A percentile compares a stretch with the other conserved stretches of the same genome.
Conservation (phyloP, 64 coral and sea anemone genomes). For the Cladopsammia gracilis region DNA sequence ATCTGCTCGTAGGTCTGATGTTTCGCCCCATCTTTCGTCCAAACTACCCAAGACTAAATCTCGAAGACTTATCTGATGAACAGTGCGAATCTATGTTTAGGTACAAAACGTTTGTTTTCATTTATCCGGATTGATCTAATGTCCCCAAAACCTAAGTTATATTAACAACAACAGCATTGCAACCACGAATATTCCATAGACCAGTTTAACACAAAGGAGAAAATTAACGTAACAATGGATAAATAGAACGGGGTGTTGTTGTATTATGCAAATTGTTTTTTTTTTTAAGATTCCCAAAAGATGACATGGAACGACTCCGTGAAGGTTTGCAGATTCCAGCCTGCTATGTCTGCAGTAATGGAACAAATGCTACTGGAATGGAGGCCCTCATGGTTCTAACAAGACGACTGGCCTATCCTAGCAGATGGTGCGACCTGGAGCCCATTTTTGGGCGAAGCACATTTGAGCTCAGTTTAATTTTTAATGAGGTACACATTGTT, state of each 20-base stretch:
- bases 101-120: not conserved
- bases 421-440: constrained; percentile 1
- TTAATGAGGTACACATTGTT: not conserved
- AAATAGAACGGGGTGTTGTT: too few species aligned
- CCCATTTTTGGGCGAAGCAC: not conserved
- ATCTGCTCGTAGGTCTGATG: constrained; percentile 29
- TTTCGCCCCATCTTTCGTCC: not conserved
- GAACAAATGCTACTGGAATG: constrained; percentile 34
- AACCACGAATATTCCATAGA: not conserved
- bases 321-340: constrained; percentile 37
- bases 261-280: too few species aligned
- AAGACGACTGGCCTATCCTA: constrained; percentile 24
- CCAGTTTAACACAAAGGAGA: not conserved
- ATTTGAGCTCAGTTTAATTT: constrained; percentile 38
- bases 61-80: constrained; percentile 30
- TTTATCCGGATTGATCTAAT: too few species aligned
- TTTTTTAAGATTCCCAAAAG: constrained; percentile 50
- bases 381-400: constrained; percentile 28
- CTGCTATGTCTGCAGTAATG: constrained; percentile 17
- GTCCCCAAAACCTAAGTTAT: too few species aligned
- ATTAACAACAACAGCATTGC: not conserved
- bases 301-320: constrained; percentile 54
- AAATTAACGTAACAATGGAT: too few species aligned
- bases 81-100: constrained; percentile 27
- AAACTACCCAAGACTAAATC: constrained; percentile 6